These are phyloP conservation scores for Nerophis lumbriciformis DNA, from an alignment of 2,113 vertebrate species.

Conservation along the genomic window DNA sequence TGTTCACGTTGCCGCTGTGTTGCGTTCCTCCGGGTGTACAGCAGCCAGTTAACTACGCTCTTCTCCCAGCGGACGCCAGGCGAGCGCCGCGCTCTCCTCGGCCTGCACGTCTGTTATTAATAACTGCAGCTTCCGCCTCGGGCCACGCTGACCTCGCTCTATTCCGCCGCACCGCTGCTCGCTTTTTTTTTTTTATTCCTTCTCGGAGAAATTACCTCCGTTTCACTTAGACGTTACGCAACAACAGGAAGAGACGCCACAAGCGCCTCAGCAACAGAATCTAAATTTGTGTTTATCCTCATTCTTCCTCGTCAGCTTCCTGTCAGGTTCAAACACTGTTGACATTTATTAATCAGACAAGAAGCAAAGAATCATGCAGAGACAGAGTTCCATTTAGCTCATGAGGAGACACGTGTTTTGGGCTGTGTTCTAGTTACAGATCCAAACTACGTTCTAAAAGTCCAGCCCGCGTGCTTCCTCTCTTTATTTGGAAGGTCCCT, in stretches of 20 bases:
- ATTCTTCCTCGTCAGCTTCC: not conserved
- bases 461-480: too few relatives aligned
- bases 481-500: too few relatives aligned
- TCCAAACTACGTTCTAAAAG: too few relatives aligned
- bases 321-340: too few relatives aligned
- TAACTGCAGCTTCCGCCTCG: constrained; percentile 55
- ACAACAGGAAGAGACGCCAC: constrained; percentile 2
- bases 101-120: constrained; percentile 54
- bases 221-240: constrained; percentile 34
- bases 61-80: constrained; percentile 31
- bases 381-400: too few relatives aligned
- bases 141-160: constrained; percentile 52
- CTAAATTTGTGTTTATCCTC: not conserved
- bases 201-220: constrained; percentile 37
- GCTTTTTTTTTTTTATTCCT: constrained; percentile 6
- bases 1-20: not conserved
- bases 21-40: not conserved
- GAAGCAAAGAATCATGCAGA: too few relatives aligned
- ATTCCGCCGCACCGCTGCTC: constrained; percentile 28
- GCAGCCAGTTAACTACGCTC: constrained; percentile 5
- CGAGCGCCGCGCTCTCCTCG: constrained; percentile 19
- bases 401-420: too few relatives aligned
- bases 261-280: not conserved
- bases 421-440: too few relatives aligned
- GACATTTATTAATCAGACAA: too few relatives aligned